Percentiles rank a stretch among this genome's conserved stretches.
Conservation (phyloP, 2,797 vertebrate species). For the Gila robusta region DNA sequence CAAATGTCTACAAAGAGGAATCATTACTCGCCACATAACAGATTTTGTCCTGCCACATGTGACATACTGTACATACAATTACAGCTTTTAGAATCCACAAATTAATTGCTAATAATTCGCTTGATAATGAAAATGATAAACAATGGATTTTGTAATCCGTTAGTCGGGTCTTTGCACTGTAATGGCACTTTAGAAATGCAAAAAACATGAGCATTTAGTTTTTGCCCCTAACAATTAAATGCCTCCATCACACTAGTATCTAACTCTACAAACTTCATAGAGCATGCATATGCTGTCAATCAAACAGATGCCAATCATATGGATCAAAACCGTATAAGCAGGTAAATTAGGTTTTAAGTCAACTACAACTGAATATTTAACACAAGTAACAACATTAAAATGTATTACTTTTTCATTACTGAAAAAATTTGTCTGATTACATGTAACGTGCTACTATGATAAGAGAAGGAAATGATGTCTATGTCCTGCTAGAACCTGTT, state of each 20-base stretch:
- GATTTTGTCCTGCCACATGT: not conserved
- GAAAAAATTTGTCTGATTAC: not conserved
- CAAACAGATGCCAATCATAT: not conserved
- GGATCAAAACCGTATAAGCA: not conserved
- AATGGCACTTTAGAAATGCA: not conserved
- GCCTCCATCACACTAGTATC: not conserved
- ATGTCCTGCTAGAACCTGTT: not conserved
- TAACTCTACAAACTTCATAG: not conserved
- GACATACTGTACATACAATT: not conserved
- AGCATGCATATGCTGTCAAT: not conserved
- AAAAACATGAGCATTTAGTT: not conserved
- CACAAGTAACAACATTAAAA: not conserved
- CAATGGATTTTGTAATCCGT: too few relatives aligned
- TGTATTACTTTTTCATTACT: too few relatives aligned
- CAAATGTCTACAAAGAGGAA: not conserved
- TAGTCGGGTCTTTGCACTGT: not conserved
- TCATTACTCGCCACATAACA: not conserved
- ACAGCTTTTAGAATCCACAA: not conserved
- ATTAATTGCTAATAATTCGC: not conserved
- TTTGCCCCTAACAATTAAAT: not conserved
- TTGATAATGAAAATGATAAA: not conserved
- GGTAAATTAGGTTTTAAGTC: not conserved
- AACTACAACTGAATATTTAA: not conserved
- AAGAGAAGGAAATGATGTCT: not conserved
- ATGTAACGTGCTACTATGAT: not conserved